A percentile compares a stretch with the other conserved stretches of the same genome.
Evolutionary conservation across 2,113 vertebrate species (phyloP).

Genomic region (Crotalus helleri): DNA sequence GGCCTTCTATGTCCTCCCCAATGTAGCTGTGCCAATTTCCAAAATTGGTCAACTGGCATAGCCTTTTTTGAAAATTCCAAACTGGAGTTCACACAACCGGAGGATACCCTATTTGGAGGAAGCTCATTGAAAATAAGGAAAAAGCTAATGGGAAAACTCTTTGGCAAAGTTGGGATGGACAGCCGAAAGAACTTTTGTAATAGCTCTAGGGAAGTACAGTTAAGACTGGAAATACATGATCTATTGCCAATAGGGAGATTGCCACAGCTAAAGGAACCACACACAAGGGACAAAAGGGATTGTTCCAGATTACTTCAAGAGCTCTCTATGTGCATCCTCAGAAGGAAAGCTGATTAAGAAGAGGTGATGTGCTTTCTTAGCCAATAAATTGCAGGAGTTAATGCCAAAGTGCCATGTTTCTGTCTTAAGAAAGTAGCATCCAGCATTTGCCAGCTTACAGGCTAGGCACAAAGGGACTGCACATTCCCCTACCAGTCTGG

Average conservation of each 20-base stretch:
- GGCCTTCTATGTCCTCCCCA: background rate
- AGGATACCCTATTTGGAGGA: background rate
- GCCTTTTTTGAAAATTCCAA: background rate
- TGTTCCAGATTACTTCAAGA: background rate
- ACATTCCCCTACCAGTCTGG: constrained; percentile 41
- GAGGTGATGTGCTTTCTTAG: background rate
- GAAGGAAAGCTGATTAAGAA: constrained; percentile 9
- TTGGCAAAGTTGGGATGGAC: background rate
- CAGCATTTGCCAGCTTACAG: background rate
- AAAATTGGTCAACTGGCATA: background rate
- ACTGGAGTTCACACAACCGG: background rate
- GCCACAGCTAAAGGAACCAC: background rate
- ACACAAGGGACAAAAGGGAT: constrained; percentile 10
- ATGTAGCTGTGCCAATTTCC: background rate
- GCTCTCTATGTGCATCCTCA: background rate
- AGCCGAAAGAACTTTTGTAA: background rate
- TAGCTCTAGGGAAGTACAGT: background rate
- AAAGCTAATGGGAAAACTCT: background rate
- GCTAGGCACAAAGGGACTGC: constrained; percentile 57
- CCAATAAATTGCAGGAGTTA: background rate
- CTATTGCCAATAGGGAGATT: background rate
- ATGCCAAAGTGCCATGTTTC: background rate
- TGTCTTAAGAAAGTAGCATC: constrained; percentile 8
- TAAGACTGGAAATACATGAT: background rate
- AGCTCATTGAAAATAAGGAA: background rate